Conservation (phyloP, 1,140 invertebrate genomes). For the Oncopeltus fasciatus region DNA sequence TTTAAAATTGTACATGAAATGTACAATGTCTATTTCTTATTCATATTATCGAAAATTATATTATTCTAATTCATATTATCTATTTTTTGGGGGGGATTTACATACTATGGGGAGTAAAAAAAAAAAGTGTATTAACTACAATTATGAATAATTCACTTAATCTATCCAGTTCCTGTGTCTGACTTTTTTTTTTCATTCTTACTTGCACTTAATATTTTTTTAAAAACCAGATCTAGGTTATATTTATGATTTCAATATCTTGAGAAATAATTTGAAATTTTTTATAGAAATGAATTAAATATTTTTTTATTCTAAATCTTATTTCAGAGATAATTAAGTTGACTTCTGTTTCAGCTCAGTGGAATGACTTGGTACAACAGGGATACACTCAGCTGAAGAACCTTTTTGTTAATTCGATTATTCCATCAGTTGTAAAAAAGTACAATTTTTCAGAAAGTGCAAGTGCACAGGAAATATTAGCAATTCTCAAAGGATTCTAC, state of each 20-base stretch:
- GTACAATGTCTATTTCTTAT: too few relatives aligned
- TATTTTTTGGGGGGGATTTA: too few relatives aligned
- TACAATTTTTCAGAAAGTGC: constrained; percentile 27
- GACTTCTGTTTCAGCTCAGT: constrained; percentile 29
- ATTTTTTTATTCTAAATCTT: not conserved
- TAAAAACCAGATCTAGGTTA: not conserved
- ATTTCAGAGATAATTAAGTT: constrained; percentile 19
- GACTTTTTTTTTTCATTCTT: too few relatives aligned
- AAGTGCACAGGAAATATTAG: constrained; percentile 26
- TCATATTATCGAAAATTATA: too few relatives aligned
- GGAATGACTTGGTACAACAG: constrained; percentile 36
- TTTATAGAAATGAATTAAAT: not conserved
- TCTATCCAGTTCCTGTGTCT: too few relatives aligned
- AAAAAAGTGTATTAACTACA: too few relatives aligned
- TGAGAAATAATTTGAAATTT: not conserved
- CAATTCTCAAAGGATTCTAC: constrained; percentile 38
- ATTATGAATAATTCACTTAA: too few relatives aligned
- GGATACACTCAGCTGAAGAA: constrained; percentile 32
- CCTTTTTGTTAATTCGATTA: constrained; percentile 34
- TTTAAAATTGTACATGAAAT: too few relatives aligned
- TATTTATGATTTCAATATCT: not conserved
- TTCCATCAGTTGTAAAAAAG: constrained; percentile 32
- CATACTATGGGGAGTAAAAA: too few relatives aligned
- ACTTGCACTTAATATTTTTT: too few relatives aligned
- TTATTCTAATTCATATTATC: too few relatives aligned